Percentiles rank a stretch among this genome's conserved stretches.
phyloP scores from a whole-genome alignment of 2,888 invertebrate genomes.

The Magallana nippona region DNA sequence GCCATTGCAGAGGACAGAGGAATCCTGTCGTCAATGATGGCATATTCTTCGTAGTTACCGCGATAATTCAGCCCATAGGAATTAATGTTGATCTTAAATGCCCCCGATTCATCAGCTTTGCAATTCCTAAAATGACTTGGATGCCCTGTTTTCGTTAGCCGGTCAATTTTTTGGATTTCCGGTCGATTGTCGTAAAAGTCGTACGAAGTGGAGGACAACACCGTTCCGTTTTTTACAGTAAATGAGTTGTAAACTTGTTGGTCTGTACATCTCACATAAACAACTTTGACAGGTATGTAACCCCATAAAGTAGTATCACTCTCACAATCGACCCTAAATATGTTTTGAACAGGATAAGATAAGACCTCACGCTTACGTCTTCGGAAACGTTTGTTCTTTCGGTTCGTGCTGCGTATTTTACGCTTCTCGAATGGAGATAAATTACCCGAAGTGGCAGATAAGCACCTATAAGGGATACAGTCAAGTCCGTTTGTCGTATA shows the following conservation, averaged over 20 bases:
- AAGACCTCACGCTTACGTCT: no score
- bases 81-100: slow-evolving; percentile 54
- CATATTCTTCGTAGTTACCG: slow-evolving; percentile 60
- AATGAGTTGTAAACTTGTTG: slow-evolving; percentile 53
- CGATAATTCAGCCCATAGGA: slow-evolving; percentile 61
- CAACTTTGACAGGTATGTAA: slow-evolving; percentile 58
- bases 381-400: no score
- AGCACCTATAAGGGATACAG: no score
- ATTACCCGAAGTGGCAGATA: no score
- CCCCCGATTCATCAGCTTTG: slow-evolving; percentile 35
- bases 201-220: no score
- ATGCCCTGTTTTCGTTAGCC: slow-evolving; percentile 31
- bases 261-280: slow-evolving; percentile 52
- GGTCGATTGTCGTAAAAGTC: slow-evolving; percentile 56
- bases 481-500: no score
- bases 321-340: slow-evolving; percentile 54
- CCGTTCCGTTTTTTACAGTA: slow-evolving; percentile 52
- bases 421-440: no score
- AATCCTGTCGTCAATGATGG: slow-evolving; percentile 59
- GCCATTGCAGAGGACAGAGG: slow-evolving; percentile 57
- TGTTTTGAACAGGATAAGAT: slow-evolving; percentile 45
- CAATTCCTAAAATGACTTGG: background rate
- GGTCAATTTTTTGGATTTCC: slow-evolving; percentile 46
- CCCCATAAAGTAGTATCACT: slow-evolving; percentile 60
- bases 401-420: no score